Evolutionary conservation across 2,888 invertebrate genomes (phyloP).

Genomic region (Spodoptera exigua): DNA sequence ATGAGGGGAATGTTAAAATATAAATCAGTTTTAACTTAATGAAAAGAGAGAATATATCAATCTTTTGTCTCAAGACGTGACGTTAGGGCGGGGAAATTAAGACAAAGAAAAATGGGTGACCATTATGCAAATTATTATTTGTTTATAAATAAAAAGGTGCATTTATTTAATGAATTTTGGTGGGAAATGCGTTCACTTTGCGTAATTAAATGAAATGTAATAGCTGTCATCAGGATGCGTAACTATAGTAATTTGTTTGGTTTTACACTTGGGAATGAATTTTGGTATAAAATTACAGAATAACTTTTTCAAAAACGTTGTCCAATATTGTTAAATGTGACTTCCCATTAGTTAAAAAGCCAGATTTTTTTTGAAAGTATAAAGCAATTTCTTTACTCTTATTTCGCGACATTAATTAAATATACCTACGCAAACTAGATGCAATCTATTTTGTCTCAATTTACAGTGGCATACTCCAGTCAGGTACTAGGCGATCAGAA

Average conservation of each 20-base stretch:
- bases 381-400: too few relatives aligned
- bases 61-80: constrained; percentile 81
- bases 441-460: too few relatives aligned
- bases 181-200: constrained; percentile 61
- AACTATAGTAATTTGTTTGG: constrained; percentile 44
- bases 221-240: constrained; percentile 39
- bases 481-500: constrained; percentile 16
- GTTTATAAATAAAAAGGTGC: constrained; percentile 75
- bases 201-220: constrained; percentile 54
- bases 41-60: constrained; percentile 84
- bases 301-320: neutral
- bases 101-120: constrained; percentile 79
- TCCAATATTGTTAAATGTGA: neutral
- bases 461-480: neutral
- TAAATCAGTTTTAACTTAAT: constrained; percentile 83
- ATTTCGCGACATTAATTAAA: too few relatives aligned
- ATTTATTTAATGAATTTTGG: constrained; percentile 65
- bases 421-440: too few relatives aligned
- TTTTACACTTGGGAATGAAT: constrained; percentile 33
- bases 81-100: constrained; percentile 76
- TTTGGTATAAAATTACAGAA: neutral
- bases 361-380: too few relatives aligned
- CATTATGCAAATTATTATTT: constrained; percentile 85
- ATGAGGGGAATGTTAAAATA: constrained; percentile 68
- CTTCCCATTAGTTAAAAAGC: neutral